A percentile compares a stretch with the other conserved stretches of the same genome.
Conservation (phyloP, 2,113 vertebrate genomes). For the Eublepharis macularius region DNA sequence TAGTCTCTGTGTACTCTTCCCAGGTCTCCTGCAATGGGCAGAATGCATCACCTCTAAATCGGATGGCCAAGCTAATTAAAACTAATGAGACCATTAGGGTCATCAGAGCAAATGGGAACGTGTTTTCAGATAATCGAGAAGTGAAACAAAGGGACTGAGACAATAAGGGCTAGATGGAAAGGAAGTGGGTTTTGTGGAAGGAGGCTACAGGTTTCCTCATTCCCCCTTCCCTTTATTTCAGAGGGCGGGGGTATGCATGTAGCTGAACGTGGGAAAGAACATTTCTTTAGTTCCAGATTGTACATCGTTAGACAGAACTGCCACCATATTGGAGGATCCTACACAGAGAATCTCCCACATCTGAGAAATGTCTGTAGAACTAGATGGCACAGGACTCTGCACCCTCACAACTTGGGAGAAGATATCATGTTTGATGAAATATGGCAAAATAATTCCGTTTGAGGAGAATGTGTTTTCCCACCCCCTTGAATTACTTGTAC, state of each 20-base stretch:
- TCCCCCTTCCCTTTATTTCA: no score
- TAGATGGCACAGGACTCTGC: background rate
- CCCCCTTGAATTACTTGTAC: background rate
- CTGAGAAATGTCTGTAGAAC: background rate
- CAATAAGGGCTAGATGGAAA: background rate
- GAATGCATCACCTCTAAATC: slow-evolving; percentile 57
- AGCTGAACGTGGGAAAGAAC: no score
- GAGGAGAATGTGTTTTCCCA: background rate
- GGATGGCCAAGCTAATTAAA: slow-evolving; percentile 69
- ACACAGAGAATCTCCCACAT: background rate
- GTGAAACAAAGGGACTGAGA: background rate
- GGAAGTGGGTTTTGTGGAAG: background rate
- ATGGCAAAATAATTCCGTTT: background rate
- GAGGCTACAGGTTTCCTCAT: background rate
- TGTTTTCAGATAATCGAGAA: background rate
- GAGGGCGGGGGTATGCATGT: no score
- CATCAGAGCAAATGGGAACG: background rate
- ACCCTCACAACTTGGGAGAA: no score
- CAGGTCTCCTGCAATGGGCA: slow-evolving; percentile 3
- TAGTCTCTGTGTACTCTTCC: slow-evolving; percentile 56
- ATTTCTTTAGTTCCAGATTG: no score
- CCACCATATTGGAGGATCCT: background rate
- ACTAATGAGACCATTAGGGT: slow-evolving; percentile 68
- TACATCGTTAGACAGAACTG: no score
- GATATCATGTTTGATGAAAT: background rate